Percentiles rank a stretch among this genome's conserved stretches.
phyloP scores from a whole-genome alignment of 2,888 invertebrate species.

The Tetheella fluctuosa region DNA sequence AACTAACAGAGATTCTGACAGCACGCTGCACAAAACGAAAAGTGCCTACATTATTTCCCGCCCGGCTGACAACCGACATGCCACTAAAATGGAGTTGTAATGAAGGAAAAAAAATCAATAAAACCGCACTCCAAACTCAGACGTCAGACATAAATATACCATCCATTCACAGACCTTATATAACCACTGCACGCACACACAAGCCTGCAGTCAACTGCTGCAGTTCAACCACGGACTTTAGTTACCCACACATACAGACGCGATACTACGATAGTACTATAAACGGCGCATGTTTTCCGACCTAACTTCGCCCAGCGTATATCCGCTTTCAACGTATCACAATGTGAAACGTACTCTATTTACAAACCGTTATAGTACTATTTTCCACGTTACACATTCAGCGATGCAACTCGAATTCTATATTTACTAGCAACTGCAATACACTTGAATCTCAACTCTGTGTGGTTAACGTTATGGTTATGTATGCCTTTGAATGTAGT shows the following conservation, averaged over 20 bases:
- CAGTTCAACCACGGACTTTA: slow-evolving; percentile 42
- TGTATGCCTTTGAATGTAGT: slow-evolving; percentile 28
- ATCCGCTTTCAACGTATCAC: slow-evolving; percentile 33
- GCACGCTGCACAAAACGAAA: neutral
- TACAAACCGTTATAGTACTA: slow-evolving; percentile 27
- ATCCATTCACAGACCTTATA: slow-evolving; percentile 69
- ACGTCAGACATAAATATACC: slow-evolving; percentile 56
- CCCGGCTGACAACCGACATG: slow-evolving; percentile 32
- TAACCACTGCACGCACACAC: slow-evolving; percentile 39
- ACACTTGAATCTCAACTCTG: slow-evolving; percentile 41
- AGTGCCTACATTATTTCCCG: neutral
- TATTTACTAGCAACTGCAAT: slow-evolving; percentile 16
- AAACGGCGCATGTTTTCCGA: slow-evolving; percentile 77
- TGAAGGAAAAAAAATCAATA: slow-evolving; percentile 65
- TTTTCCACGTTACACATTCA: slow-evolving; percentile 22
- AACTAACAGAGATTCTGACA: slow-evolving; percentile 8
- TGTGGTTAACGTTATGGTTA: slow-evolving; percentile 30
- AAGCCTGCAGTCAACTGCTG: slow-evolving; percentile 50
- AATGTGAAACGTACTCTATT: slow-evolving; percentile 44
- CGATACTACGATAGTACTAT: slow-evolving; percentile 76
- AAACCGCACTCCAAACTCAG: slow-evolving; percentile 54
- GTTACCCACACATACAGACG: slow-evolving; percentile 52
- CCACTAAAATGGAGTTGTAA: slow-evolving; percentile 34
- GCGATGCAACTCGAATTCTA: slow-evolving; percentile 29
- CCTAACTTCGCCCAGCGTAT: slow-evolving; percentile 63